Base-by-base conservation (phyloP, 2,113 vertebrate genomes). In the Bubo bubo region DNA sequence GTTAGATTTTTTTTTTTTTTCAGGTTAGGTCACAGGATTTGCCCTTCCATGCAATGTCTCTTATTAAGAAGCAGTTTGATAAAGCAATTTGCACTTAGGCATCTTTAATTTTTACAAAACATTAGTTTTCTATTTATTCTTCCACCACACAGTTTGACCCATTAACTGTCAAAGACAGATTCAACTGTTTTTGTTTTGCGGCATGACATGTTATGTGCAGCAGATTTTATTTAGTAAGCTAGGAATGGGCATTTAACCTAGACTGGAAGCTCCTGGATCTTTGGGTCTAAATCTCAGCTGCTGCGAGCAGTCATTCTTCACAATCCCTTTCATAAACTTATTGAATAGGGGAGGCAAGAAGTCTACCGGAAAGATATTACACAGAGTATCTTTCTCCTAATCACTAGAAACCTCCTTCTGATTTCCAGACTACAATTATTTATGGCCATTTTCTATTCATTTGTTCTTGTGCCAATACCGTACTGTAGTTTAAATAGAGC, bases 341-440 rank as follows among this genome's bases (percentile, higher is more conserved):
- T 4, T 24, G 43, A 89, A 18, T 53, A 2, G 10, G 7, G 1
- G 18, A 88, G 50, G 32, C 11, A 76, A 83, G 32, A 66, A 62
- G 5, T 58, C 50, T 77, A 5, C 45, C 47, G 47, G 50, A 86
- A 88, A 66, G 28, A 45, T 34, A 92, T 77, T 83, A 27, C 22
- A 49, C 30, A 45, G 26, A 77, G 63, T 67, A 32, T 71, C n/a
- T 82, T 80, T 88, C 37, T 88, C 32, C 41, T 86, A 72, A 93
- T 47, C 10, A 41, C 47, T 50, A 71, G 47, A 81, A 93, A 81
- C 55, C 26, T 88, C 71, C 66, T 86, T 66, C 55, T 89, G 55
- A 74, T 95, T 95, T 95, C 64, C 68, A 92, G 19, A 35, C 24
- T 56, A 50, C 55, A 86, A 80, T 91, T 66, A 91, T 83, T 88